A percentile compares a stretch with the other conserved stretches of the same genome.
phyloP scores from a whole-genome alignment of 2,888 invertebrate genomes.

The Subacronicta megacephala region DNA sequence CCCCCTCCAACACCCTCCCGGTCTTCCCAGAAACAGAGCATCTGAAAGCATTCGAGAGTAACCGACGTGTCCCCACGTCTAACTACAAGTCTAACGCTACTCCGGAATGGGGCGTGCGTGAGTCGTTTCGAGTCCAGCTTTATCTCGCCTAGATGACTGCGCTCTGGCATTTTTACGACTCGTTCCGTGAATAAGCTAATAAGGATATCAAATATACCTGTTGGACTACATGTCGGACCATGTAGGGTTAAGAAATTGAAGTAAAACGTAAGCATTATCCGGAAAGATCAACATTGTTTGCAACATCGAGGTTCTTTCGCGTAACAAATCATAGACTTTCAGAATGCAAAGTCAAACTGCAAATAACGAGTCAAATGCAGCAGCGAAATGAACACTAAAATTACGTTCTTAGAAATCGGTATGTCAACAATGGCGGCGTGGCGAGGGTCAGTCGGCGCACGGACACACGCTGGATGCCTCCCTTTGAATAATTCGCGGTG shows the following conservation, averaged over 20 bases:
- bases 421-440: constrained; percentile 62
- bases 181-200: constrained; percentile 58
- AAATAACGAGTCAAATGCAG: constrained; percentile 14
- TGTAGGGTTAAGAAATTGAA: constrained; percentile 43
- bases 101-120: constrained; percentile 69
- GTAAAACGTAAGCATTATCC: constrained; percentile 19
- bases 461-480: constrained; percentile 62
- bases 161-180: constrained; percentile 59
- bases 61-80: constrained; percentile 67
- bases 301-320: constrained; percentile 16
- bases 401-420: constrained; percentile 52
- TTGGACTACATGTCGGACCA: constrained; percentile 44
- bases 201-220: constrained; percentile 57
- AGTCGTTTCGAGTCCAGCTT: constrained; percentile 66
- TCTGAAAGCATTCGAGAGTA: constrained; percentile 58
- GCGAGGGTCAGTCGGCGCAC: constrained; percentile 58
- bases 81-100: constrained; percentile 60
- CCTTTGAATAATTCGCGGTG: constrained; percentile 83
- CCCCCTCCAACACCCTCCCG: constrained; percentile 43
- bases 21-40: constrained; percentile 61
- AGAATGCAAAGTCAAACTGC: constrained; percentile 19
- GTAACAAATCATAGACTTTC: constrained; percentile 8
- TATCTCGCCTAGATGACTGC: constrained; percentile 61
- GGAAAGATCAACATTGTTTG: constrained; percentile 23
- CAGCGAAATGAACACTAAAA: constrained; percentile 39